These are phyloP conservation scores for Lepidurus packardi DNA, from an alignment of 1,140 invertebrate genomes.

Conservation along the genomic window DNA sequence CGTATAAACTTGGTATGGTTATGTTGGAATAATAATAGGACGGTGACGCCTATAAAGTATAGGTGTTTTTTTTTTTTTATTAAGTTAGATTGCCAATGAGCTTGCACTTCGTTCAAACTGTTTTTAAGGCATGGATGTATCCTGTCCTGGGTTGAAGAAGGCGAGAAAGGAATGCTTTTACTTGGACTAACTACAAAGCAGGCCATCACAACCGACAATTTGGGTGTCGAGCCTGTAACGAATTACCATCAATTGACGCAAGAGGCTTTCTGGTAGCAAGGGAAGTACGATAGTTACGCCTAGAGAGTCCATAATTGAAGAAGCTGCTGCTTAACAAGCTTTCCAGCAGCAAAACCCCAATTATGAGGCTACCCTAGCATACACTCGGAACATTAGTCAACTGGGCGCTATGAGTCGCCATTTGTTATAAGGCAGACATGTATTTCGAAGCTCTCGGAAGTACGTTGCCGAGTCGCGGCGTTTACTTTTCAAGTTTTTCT, in stretches of 20 bases:
- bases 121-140: neutral
- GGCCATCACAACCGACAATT: neutral
- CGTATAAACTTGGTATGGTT: too few relatives aligned
- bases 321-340: neutral
- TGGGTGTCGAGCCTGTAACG: neutral
- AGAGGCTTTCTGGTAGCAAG: neutral
- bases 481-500: neutral
- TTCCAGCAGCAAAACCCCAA: neutral
- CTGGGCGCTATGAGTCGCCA: neutral
- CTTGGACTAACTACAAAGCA: neutral
- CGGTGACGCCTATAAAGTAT: neutral
- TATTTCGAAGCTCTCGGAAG: neutral
- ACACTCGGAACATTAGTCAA: neutral
- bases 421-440: neutral
- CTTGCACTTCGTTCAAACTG: neutral
- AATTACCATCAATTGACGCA: neutral
- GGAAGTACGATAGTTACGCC: neutral
- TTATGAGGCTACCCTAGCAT: neutral
- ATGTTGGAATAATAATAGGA: too few relatives aligned
- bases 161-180: neutral
- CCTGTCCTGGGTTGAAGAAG: conserved; percentile 2
- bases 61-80: neutral
- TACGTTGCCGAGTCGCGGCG: neutral
- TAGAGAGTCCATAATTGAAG: neutral
- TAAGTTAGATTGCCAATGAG: neutral